Conservation (phyloP, 1,140 invertebrate species). For the Achroia grisella region DNA sequence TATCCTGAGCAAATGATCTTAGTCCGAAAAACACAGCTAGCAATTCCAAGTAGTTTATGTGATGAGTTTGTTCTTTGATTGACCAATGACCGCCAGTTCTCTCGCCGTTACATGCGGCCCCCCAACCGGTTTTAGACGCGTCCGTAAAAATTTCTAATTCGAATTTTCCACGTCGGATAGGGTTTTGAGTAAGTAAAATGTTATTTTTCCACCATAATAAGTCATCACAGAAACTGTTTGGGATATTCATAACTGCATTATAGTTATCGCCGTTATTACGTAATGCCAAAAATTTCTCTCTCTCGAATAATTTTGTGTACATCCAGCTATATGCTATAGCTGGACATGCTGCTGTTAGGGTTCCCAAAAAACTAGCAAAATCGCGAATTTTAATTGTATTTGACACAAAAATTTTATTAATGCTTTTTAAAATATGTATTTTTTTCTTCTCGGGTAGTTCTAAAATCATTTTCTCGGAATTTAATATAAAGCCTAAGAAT, state of each 20-base stretch:
- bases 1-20: background rate
- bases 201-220: constrained; percentile 2
- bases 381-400: background rate
- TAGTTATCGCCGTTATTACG: background rate
- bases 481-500: constrained; percentile 20
- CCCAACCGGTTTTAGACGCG: background rate
- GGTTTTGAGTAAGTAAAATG: background rate
- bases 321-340: constrained; percentile 17
- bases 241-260: background rate
- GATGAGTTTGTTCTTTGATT: background rate
- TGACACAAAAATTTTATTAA: constrained; percentile 7
- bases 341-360: constrained; percentile 11
- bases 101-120: background rate
- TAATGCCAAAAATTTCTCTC: constrained; percentile 13
- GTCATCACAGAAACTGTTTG: background rate
- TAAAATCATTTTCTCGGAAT: constrained; percentile 11
- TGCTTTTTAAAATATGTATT: constrained; percentile 8
- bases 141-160: background rate
- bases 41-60: background rate
- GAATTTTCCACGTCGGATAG: background rate
- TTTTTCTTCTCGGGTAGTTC: constrained; percentile 17
- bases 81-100: background rate
- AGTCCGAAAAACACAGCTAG: no score
- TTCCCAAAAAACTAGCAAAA: constrained; percentile 13
- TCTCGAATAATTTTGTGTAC: no score